Base-by-base conservation (phyloP, 2,888 invertebrate species). In the Eupithecia centaureata region DNA sequence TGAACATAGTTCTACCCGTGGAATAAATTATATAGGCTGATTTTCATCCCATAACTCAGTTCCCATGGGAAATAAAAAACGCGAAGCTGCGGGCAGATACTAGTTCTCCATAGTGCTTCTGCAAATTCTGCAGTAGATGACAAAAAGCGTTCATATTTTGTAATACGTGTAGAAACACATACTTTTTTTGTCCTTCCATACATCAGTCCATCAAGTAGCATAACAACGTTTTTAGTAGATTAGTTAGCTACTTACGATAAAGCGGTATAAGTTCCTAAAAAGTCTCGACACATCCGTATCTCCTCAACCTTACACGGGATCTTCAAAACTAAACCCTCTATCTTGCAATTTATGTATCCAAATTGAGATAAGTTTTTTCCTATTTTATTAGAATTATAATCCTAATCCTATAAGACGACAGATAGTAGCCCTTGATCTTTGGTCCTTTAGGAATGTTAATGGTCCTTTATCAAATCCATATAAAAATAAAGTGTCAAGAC, bases 401-500 rank as follows among this genome's bases (percentile, higher is more conserved):
- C 33, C 25, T 82, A 83, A 84, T 84, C 82, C 82, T 76, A 76
- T 84, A 84, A 83, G 79, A 79, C 80, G 82, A 83, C 81, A 82
- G 80, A 82, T 78, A 79, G 54, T 28, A 12, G 38, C 13, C 77
- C 72, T 68, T 60, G 58, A 61, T 65, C 61, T 62, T 66, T 68
- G 74, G 63, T 70, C 73, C 54, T 60, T 25, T 33, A 61, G 85
- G 89, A 89, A 91, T 90, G 83, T 90, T 90, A 88, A 89, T 90
- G 87, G 88, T 80, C 77, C 82, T 89, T 87, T 88, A 89, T 88
- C 84, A 88, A 80, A 79, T 76, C 75, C 80, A 81, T 80, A 80
- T 3, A 47, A 73, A 65, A 77, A 80, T 3, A 47, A 73, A 65
- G 78, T 76, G 77, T 27, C 22, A 5, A 56, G 63, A 73, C 22